Evolutionary conservation across 2,888 invertebrate genomes (phyloP), one percentile per base, ranked within the genome.

Genomic region (Alcis repandata): DNA sequence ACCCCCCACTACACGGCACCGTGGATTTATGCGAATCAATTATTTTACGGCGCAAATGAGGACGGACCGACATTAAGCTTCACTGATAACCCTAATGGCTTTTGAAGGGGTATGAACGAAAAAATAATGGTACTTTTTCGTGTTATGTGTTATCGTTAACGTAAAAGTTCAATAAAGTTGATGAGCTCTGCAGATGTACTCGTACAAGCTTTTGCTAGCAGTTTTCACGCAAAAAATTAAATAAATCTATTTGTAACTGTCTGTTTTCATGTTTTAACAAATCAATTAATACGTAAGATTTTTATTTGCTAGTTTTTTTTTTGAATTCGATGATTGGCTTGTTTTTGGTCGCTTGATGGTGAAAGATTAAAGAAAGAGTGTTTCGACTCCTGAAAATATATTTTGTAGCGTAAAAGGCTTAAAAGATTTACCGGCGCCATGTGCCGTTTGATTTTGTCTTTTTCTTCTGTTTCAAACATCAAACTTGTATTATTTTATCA

Each of bases 1-100:
- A 43, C 43, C 38, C 51, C 45, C 41, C 61, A 36, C 54, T 48
- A 27, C 59, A 36, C 53, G 27, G 41, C 66, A 69, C 70, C 67
- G 77, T 74, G 77, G 82, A 89, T 88, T 88, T 87, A 89, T 88
- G 81, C 79, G 73, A 73, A 77, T 80, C 87, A 85, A 87, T 86
- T 85, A 86, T 85, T 87, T 84, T 76, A 68, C 73, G 75, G 75
- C 72, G 75, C 76, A 81, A 79, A 79, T 79, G 81, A 78, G 74
- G 71, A 71, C 70, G 74, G 74, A 72, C 69, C 68, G 32, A 73
- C 73, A 73, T 76, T 76, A 73, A 72, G 75, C 72, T 66, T 57
- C 63, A 67, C 67, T 63, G 70, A 72, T 70, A 72, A 69, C 68
- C 63, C 51, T 69, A 69, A 69, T 63, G 63, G 64, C 46, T 67